phyloP scores from a whole-genome alignment of 2,888 invertebrate genomes.

The Apamea sordens region DNA sequence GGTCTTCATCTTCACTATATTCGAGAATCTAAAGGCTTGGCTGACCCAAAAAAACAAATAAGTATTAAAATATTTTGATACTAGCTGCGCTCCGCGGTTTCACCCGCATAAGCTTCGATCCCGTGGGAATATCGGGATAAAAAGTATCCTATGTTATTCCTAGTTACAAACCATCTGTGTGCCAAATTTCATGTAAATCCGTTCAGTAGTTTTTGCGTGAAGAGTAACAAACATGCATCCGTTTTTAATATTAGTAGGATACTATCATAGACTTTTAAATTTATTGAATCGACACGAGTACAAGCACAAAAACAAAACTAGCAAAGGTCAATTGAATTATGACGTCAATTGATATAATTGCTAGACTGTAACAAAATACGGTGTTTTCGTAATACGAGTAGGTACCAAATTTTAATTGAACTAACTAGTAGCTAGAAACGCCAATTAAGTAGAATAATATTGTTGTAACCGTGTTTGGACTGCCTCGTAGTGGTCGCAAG shows the following conservation, averaged over 20 bases:
- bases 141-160: too few species aligned
- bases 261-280: constrained; percentile 6
- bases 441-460: not conserved
- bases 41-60: too few species aligned
- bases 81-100: too few species aligned
- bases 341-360: constrained; percentile 25
- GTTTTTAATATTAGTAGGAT: too few species aligned
- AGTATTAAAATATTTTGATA: not conserved
- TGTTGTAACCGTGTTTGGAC: not conserved
- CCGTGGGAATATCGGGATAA: too few species aligned
- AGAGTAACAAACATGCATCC: too few species aligned
- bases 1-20: too few species aligned
- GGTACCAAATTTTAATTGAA: not conserved
- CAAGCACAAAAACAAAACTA: not conserved
- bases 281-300: constrained; percentile 8
- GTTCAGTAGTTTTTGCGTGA: too few species aligned
- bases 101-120: too few species aligned
- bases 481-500: too few species aligned
- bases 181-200: too few species aligned
- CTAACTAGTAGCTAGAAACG: not conserved
- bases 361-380: constrained; percentile 3
- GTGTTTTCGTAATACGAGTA: not conserved
- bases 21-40: not conserved
- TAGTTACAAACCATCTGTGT: too few species aligned
- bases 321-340: constrained; percentile 41